Evolutionary conservation across 2,888 invertebrate genomes (phyloP).

Genomic region (Adela reaumurella): DNA sequence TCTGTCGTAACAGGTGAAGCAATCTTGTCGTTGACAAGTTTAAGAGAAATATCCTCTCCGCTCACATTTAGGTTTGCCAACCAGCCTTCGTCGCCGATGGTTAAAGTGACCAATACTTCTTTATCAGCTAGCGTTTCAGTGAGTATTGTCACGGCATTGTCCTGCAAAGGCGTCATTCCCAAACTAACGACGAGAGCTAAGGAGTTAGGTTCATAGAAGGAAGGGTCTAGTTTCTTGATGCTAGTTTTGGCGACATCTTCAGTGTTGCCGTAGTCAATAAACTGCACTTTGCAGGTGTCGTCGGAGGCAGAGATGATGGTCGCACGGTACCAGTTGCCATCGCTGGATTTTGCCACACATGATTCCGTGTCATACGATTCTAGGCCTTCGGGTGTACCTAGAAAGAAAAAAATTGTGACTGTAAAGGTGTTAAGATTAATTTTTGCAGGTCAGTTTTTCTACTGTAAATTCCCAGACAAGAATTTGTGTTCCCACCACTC

Average conservation of each 20-base stretch:
- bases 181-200: conserved; percentile 35
- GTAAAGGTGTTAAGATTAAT: no score
- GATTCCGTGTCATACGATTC: conserved; percentile 42
- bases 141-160: conserved; percentile 29
- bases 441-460: no score
- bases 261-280: conserved; percentile 68
- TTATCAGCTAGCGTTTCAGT: conserved; percentile 44
- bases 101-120: conserved; percentile 51
- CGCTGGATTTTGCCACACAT: conserved; percentile 61
- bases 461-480: no score
- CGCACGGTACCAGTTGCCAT: conserved; percentile 71
- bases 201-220: conserved; percentile 40
- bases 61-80: conserved; percentile 47
- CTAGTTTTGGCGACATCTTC: conserved; percentile 49
- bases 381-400: conserved; percentile 35
- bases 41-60: conserved; percentile 48
- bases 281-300: conserved; percentile 48
- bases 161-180: conserved; percentile 35
- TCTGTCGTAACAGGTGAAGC: conserved; percentile 37
- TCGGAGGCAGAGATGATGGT: conserved; percentile 44
- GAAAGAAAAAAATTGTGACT: conserved; percentile 9
- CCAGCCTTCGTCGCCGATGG: conserved; percentile 54
- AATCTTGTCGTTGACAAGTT: conserved; percentile 37
- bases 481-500: no score
- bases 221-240: conserved; percentile 44